Base-by-base conservation (phyloP, 2,113 vertebrate species). In the Alligator mississippiensis region DNA sequence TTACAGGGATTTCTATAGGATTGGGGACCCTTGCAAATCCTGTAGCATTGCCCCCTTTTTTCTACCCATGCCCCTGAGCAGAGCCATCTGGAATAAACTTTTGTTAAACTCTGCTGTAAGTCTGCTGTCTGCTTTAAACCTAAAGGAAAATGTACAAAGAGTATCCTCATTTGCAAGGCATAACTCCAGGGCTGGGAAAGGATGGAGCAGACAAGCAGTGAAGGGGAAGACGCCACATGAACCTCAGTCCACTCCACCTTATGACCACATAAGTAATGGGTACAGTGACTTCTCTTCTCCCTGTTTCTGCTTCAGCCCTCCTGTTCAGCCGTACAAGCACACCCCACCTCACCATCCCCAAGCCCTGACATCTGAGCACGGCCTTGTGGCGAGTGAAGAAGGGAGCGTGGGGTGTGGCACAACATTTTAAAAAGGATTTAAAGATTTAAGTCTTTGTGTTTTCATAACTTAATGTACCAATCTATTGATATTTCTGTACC, bases 401-500 rank as follows among this genome's bases (percentile, higher is more conserved):
- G 47, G 47, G 47, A 47, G 47, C 8, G 47, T 47, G 47, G 47
- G 47, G 47, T 47, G 47, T 47, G 47, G 47, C 47, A 47, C 47
- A 47, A 47, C 47, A 47, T 47, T 47, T 47, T 9, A 9, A 47
- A 47, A 47, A 47, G 8, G 47, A 47, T 91, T 81, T 72, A 82
- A 96, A 89, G 61, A 25, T 93, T 92, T 82, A 88, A 80, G 78
- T 94, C 66, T 89, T 63, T 90, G 80, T 78, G 18, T 88, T 93
- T 93, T 91, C 84, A 90, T 66, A 81, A 74, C 68, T 11, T 0
- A 77, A 28, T 47, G 17, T 61, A 75, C 22, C 79, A 17, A 24
- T 81, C 58, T 93, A 80, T 93, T 92, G 90, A 80, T 85, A 89
- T 88, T 94, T 93, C 76, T 94, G 89, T 47, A 47, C 47, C 47